Conservation (phyloP, 2,888 invertebrate genomes). For the Minunthozetes semirufus region DNA sequence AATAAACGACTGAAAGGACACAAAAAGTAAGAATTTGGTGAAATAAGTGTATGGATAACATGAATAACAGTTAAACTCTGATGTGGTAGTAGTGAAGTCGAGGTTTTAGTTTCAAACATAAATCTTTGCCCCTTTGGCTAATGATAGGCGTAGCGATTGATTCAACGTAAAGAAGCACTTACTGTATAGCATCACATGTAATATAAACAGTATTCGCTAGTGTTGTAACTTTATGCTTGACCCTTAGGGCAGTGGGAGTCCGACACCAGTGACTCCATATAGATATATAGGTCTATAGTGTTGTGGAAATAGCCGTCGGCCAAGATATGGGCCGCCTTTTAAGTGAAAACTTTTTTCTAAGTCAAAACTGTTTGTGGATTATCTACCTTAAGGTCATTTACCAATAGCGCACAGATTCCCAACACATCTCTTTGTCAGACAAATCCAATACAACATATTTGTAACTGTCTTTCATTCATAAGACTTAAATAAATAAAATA, state of each 20-base stretch:
- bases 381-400: slow-evolving; percentile 28
- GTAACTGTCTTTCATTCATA: slow-evolving; percentile 10
- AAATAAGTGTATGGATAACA: slow-evolving; percentile 12
- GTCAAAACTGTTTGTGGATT: slow-evolving; percentile 19
- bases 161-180: slow-evolving; percentile 20
- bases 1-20: neutral
- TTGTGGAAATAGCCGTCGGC: slow-evolving; percentile 19
- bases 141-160: slow-evolving; percentile 23
- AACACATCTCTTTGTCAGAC: neutral
- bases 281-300: slow-evolving; percentile 17
- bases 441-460: slow-evolving; percentile 8
- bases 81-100: slow-evolving; percentile 14
- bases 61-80: slow-evolving; percentile 7
- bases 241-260: slow-evolving; percentile 25
- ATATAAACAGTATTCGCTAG: slow-evolving; percentile 26
- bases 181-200: slow-evolving; percentile 19
- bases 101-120: slow-evolving; percentile 27
- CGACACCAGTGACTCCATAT: slow-evolving; percentile 20
- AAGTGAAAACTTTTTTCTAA: slow-evolving; percentile 18
- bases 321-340: slow-evolving; percentile 26
- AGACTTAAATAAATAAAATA: slow-evolving; percentile 20
- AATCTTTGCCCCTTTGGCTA: slow-evolving; percentile 28
- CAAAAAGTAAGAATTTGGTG: neutral
- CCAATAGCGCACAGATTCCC: slow-evolving; percentile 12
- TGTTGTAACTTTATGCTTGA: slow-evolving; percentile 26